A percentile compares a stretch with the other conserved stretches of the same genome.
Conservation (phyloP, 2,113 vertebrate genomes). For the Oncorhynchus nerka region DNA sequence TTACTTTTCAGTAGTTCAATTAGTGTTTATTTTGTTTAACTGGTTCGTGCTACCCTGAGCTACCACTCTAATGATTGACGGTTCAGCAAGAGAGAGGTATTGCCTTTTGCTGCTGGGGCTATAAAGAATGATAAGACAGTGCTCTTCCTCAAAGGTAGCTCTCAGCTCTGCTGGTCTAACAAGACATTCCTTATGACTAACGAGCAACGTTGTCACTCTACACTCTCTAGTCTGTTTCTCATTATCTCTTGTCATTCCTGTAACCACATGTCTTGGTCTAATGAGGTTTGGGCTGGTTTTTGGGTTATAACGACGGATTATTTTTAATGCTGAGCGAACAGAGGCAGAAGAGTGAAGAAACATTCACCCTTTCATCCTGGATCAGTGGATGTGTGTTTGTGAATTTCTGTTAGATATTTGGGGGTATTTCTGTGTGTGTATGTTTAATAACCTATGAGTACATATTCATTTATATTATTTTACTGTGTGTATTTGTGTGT, state of each 20-base stretch:
- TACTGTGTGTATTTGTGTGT: no score
- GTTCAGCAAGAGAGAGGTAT: background rate
- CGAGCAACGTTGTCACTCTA: background rate
- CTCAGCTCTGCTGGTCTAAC: background rate
- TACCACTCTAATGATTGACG: no score
- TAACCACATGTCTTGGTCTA: conserved; percentile 6
- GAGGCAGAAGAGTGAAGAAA: background rate
- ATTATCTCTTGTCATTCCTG: background rate
- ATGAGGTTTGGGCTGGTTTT: background rate
- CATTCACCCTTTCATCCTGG: background rate
- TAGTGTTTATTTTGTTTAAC: no score
- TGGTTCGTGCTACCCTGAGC: no score
- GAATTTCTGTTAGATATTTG: no score
- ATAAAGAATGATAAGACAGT: background rate
- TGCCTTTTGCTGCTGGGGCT: background rate
- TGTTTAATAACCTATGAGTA: no score
- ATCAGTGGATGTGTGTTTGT: background rate
- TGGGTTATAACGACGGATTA: background rate
- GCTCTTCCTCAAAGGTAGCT: background rate
- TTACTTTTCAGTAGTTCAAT: no score
- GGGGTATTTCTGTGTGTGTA: no score
- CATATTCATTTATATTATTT: no score
- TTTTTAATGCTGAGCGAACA: background rate
- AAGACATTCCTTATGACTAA: background rate
- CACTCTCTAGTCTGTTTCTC: background rate